Conservation (phyloP, 92 coral and sea anemone species). For the Porites cylindrica region DNA sequence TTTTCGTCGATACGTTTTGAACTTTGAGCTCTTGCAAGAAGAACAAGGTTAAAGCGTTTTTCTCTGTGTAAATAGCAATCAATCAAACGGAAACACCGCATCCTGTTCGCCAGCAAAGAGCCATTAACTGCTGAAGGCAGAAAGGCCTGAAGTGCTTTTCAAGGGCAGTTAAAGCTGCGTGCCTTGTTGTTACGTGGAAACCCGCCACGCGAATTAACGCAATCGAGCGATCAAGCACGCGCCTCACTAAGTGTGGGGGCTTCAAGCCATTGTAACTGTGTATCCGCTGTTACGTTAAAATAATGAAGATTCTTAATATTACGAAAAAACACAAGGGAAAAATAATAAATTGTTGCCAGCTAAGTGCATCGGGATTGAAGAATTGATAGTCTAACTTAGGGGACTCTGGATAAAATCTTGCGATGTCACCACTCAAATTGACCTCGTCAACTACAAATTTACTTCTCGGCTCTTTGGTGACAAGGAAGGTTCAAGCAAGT, state of each 20-base stretch:
- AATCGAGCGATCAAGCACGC: conserved; percentile 36
- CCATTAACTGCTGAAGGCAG: conserved; percentile 32
- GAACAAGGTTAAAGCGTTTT: neutral
- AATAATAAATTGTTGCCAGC: too few species aligned
- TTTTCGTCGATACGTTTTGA: neutral
- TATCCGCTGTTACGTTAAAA: neutral
- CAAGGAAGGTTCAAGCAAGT: neutral
- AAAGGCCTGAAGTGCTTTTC: conserved; percentile 4
- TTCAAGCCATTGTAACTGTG: conserved; percentile 32
- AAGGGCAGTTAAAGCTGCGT: conserved; percentile 14
- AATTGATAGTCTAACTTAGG: too few species aligned
- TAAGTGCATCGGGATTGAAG: too few species aligned
- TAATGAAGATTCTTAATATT: neutral
- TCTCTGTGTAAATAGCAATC: conserved; percentile 29
- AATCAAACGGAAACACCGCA: conserved; percentile 19
- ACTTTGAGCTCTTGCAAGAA: neutral
- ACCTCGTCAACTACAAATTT: too few species aligned
- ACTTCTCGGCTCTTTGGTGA: too few species aligned
- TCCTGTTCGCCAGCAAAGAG: neutral
- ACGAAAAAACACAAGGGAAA: neutral
- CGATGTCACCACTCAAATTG: too few species aligned
- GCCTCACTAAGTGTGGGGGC: conserved; percentile 28
- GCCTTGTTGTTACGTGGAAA: neutral
- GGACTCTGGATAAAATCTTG: too few species aligned
- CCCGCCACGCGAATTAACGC: conserved; percentile 42